Evolutionary conservation across 2,113 vertebrate genomes (phyloP).

Genomic region (Oxyruncus cristatus): DNA sequence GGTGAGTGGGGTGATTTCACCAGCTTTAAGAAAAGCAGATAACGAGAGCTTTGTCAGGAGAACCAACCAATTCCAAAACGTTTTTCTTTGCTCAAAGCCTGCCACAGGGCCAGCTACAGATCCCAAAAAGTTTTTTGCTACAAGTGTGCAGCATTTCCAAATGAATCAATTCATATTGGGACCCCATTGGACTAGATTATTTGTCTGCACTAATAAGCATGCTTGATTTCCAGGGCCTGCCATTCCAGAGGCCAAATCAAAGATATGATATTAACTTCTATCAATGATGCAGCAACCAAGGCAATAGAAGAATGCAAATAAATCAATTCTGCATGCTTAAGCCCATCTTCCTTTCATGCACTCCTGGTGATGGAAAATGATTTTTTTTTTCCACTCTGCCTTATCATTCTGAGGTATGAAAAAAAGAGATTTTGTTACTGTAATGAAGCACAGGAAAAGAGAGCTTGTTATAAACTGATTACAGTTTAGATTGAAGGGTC

Average conservation of each 20-base stretch:
- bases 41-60: not conserved
- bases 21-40: not conserved
- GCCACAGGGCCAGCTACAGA: constrained; percentile 54
- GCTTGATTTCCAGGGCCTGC: constrained; percentile 65
- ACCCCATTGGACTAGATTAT: not conserved
- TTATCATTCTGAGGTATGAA: constrained; percentile 70
- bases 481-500: constrained; percentile 65
- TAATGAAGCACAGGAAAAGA: constrained; percentile 72
- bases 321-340: constrained; percentile 74
- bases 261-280: constrained; percentile 65
- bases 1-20: not conserved
- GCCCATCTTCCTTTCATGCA: constrained; percentile 57
- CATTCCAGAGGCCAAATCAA: constrained; percentile 68
- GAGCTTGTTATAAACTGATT: constrained; percentile 72
- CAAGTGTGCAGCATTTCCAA: constrained; percentile 67
- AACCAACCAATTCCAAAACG: constrained; percentile 22
- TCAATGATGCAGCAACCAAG: constrained; percentile 59
- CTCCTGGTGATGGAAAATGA: constrained; percentile 30
- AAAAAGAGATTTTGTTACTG: constrained; percentile 70
- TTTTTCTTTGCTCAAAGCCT: constrained; percentile 13
- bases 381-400: constrained; percentile 15
- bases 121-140: constrained; percentile 45
- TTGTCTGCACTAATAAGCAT: constrained; percentile 56
- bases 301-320: constrained; percentile 73
- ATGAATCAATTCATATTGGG: constrained; percentile 54